These are phyloP conservation scores for Cydia strobilella DNA, from an alignment of 1,140 invertebrate species.

Conservation along the genomic window DNA sequence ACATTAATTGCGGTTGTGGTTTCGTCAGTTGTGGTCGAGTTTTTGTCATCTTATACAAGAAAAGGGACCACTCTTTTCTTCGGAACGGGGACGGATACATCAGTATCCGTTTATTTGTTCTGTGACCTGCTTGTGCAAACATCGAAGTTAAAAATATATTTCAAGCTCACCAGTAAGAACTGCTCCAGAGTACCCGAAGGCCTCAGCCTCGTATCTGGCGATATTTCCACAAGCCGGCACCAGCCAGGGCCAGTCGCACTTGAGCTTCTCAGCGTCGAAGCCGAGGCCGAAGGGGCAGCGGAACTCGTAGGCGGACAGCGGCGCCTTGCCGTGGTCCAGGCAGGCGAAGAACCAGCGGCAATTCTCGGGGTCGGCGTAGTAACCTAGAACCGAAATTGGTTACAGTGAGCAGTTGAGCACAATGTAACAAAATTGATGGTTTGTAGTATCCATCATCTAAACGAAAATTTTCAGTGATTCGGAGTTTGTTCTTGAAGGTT, in stretches of 20 bases:
- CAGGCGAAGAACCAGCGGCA: constrained; percentile 94
- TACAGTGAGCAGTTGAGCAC: background rate
- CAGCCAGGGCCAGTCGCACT: constrained; percentile 92
- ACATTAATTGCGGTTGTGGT: too few species aligned
- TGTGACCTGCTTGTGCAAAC: too few species aligned
- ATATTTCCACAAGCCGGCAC: constrained; percentile 84
- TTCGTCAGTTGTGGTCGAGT: too few species aligned
- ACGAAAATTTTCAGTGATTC: too few species aligned
- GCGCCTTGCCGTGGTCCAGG: constrained; percentile 85
- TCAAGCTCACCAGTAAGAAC: constrained; percentile 60
- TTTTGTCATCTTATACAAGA: too few species aligned
- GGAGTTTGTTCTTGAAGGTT: too few species aligned
- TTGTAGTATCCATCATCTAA: too few species aligned
- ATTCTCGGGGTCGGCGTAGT: constrained; percentile 91
- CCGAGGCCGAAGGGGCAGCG: constrained; percentile 90
- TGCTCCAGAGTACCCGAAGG: constrained; percentile 69
- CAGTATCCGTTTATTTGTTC: too few species aligned
- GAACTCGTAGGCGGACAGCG: constrained; percentile 89
- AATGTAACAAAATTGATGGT: constrained; percentile 12
- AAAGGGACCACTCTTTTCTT: too few species aligned
- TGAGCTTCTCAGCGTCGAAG: constrained; percentile 86
- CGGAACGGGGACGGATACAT: too few species aligned
- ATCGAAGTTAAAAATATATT: background rate
- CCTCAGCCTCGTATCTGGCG: constrained; percentile 73
- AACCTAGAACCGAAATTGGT: constrained; percentile 75